These are phyloP conservation scores for Andrena cerasifolii DNA, from an alignment of 1,140 invertebrate species.

Conservation along the genomic window DNA sequence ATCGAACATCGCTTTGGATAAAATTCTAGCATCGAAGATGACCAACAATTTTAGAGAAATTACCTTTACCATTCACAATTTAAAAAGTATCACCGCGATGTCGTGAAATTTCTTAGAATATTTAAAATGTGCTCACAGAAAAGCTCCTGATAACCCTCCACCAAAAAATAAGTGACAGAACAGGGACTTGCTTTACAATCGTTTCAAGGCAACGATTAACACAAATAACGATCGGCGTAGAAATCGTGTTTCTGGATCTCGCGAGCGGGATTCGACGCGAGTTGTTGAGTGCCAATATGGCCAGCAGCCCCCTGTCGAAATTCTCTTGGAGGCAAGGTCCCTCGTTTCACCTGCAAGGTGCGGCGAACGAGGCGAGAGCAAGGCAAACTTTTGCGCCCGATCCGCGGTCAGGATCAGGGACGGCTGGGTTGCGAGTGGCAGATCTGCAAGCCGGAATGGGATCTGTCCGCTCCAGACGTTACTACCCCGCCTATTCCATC, in stretches of 20 bases:
- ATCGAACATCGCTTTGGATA: slow-evolving; percentile 4
- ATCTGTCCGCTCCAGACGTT: slow-evolving; percentile 81
- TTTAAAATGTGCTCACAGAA: no score
- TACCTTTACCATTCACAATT: no score
- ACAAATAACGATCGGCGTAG: no score
- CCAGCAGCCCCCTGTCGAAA: slow-evolving; percentile 61
- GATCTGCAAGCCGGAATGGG: slow-evolving; percentile 81
- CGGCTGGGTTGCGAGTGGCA: slow-evolving; percentile 74
- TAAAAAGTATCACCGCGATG: no score
- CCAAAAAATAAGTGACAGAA: not conserved
- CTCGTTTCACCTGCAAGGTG: slow-evolving; percentile 78
- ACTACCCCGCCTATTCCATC: slow-evolving; percentile 68
- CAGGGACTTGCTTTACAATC: no score
- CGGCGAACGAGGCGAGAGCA: slow-evolving; percentile 55
- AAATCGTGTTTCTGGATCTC: no score
- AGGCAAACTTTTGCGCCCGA: slow-evolving; percentile 69
- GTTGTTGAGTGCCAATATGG: slow-evolving; percentile 44
- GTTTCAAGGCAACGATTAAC: no score
- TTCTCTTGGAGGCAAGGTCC: slow-evolving; percentile 61
- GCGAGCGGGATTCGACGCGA: slow-evolving; percentile 11
- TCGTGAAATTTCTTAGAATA: no score
- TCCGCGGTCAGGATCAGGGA: slow-evolving; percentile 68
- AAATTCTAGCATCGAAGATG: not conserved
- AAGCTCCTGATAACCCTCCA: no score
- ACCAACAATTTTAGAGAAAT: no score